These are phyloP conservation scores for Eurytoma adleriae DNA, from an alignment of 2,888 invertebrate species.

Conservation along the genomic window DNA sequence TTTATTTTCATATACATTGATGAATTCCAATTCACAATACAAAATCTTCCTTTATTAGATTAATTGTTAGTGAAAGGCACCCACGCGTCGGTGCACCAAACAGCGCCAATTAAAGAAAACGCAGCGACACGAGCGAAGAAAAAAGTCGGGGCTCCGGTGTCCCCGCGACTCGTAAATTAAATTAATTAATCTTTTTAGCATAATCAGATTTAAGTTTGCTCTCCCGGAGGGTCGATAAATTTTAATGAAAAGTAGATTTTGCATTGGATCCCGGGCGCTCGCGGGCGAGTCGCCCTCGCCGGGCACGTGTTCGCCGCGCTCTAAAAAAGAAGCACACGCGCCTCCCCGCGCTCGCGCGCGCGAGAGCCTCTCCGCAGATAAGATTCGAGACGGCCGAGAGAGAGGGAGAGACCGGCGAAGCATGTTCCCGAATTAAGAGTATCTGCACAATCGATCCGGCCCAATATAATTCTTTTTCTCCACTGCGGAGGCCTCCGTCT, in stretches of 20 bases:
- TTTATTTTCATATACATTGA: too few species aligned
- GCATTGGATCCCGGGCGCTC: slow-evolving; percentile 21
- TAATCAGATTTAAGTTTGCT: slow-evolving; percentile 23
- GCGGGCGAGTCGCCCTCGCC: neutral
- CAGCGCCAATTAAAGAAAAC: slow-evolving; percentile 31
- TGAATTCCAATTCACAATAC: too few species aligned
- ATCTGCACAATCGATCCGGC: slow-evolving; percentile 51
- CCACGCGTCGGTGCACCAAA: too few species aligned
- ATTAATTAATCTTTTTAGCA: slow-evolving; percentile 46
- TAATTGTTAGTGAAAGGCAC: too few species aligned
- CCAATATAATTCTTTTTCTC: slow-evolving; percentile 46
- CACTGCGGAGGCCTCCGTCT: neutral
- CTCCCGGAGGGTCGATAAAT: slow-evolving; percentile 12
- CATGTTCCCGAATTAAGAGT: slow-evolving; percentile 51
- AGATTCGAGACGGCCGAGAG: slow-evolving; percentile 28
- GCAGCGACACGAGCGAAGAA: neutral
- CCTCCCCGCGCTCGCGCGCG: neutral
- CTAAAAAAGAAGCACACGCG: slow-evolving; percentile 18
- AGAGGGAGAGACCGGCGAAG: neutral
- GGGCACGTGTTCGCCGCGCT: slow-evolving; percentile 1
- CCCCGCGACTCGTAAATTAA: slow-evolving; percentile 29
- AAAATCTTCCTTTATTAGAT: too few species aligned
- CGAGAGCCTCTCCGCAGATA: slow-evolving; percentile 23
- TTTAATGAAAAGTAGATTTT: slow-evolving; percentile 48
- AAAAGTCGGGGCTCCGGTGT: neutral